Evolutionary conservation across 2,113 vertebrate genomes (phyloP), one percentile per base, ranked within the genome.

Genomic region (Crypturellus undulatus): DNA sequence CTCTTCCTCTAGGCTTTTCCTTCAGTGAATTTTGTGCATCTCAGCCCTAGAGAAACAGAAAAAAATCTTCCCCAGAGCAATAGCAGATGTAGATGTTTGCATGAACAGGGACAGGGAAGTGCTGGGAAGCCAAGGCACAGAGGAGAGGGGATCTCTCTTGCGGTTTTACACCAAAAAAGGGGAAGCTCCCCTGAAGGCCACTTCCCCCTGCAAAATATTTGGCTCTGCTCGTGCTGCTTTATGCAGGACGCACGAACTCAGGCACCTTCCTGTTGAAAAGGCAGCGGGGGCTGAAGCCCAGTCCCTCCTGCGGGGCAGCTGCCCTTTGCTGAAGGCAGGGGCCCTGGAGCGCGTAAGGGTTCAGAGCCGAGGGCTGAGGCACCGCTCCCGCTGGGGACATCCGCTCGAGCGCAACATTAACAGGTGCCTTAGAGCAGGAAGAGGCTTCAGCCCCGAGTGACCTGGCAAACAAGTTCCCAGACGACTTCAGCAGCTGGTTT

Each of bases 171-270:
- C 45, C 45, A 86, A 73, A 60, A 93, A 82, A 40, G 11, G 5
- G 16, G 36, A 80, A 62, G 14, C 16, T 77, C 18, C 77, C 15
- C 70, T 64, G 43, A 60, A 91, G 56, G 22, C 28, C 22, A 4
- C 11, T 32, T 45, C 49, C 3, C 43, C 25, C 13, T 34, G 32
- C 16, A 24, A 49, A 24, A 19, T 80, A 92, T 90, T 81, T 60
- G 43, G 9, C 5, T 85, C 24, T 62, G 21, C 28, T 94, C 34
- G n/a, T 21, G 2, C 24, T 69, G 16, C 64, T 79, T 58, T 2
- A 65, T 0, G 0, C 34, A 79, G 79, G 34, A 56, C 14, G 70
- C 1, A 3, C 69, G 34, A 79, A 22, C 9, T 21, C 7, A 58
- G 8, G 24, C 10, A n/a, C 43, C 52, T 59, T 92, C 65, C 19